A percentile compares a stretch with the other conserved stretches of the same genome.
Conservation (phyloP, 53 echinoderm and acorn worm species). For the Luidia sarsii region DNA sequence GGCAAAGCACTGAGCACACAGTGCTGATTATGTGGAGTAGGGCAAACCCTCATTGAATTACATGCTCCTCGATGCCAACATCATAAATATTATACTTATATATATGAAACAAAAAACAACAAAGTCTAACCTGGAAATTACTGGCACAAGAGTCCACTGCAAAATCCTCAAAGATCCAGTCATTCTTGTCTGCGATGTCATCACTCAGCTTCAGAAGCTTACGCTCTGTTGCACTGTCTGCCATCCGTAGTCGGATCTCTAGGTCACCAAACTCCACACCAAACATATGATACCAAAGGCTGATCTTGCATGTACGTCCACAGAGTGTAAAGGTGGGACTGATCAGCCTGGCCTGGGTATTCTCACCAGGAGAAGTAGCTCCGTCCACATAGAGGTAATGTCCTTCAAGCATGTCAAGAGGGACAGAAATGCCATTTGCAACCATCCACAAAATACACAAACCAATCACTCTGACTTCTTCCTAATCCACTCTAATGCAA, state of each 20-base stretch:
- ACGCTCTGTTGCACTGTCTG: conserved; percentile 27
- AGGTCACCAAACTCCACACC: conserved; percentile 78
- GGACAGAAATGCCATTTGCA: too few species aligned
- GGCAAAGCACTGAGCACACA: too few species aligned
- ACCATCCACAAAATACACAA: too few species aligned
- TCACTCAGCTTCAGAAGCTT: conserved; percentile 64
- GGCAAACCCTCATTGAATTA: too few species aligned
- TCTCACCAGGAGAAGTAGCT: background rate
- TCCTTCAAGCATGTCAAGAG: too few species aligned
- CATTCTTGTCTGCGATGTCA: conserved; percentile 50
- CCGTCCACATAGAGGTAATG: conserved; percentile 83
- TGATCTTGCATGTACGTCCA: conserved; percentile 65
- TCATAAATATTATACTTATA: background rate
- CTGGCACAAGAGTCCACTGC: conserved; percentile 60
- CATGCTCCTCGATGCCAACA: too few species aligned
- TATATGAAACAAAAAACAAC: background rate
- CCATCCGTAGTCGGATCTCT: conserved; percentile 44
- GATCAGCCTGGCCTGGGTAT: conserved; percentile 42
- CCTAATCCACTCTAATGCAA: too few species aligned
- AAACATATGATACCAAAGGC: conserved; percentile 81
- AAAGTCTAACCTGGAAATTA: conserved; percentile 71
- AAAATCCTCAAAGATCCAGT: conserved; percentile 59
- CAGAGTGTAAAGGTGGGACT: conserved; percentile 62
- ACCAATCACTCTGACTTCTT: too few species aligned
- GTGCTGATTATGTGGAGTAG: too few species aligned